These are phyloP conservation scores for Pinctada fucata DNA, from an alignment of 2,888 invertebrate genomes.

Conservation along the genomic window DNA sequence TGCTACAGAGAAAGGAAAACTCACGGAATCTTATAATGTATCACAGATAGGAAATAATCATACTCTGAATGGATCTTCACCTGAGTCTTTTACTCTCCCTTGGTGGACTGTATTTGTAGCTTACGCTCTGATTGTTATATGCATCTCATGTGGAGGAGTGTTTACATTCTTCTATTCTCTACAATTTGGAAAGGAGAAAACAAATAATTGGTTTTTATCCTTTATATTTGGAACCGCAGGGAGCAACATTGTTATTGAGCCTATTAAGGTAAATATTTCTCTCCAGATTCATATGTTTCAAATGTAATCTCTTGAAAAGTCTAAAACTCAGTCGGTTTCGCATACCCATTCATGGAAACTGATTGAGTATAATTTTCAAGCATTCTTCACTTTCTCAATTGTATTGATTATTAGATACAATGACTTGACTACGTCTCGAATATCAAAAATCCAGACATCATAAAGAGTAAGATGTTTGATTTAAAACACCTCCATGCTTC, in stretches of 20 bases:
- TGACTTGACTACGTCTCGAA: too few species aligned
- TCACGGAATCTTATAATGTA: background rate
- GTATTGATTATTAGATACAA: too few species aligned
- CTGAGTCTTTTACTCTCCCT: slow-evolving; percentile 37
- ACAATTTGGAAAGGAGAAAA: slow-evolving; percentile 69
- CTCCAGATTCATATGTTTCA: too few species aligned
- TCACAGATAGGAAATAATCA: background rate
- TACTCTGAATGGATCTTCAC: background rate
- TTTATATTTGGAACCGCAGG: slow-evolving; percentile 36
- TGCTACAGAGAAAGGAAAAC: background rate
- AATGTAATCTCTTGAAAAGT: too few species aligned
- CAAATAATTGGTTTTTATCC: slow-evolving; percentile 69
- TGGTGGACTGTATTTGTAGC: slow-evolving; percentile 66
- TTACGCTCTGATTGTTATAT: slow-evolving; percentile 69
- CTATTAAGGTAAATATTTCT: slow-evolving; percentile 34
- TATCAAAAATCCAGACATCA: too few species aligned
- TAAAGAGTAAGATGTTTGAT: too few species aligned
- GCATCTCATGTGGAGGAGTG: slow-evolving; percentile 66
- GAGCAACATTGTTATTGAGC: slow-evolving; percentile 40
- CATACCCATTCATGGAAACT: too few species aligned
- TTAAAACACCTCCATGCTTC: too few species aligned
- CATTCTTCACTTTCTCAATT: too few species aligned
- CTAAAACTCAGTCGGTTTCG: too few species aligned
- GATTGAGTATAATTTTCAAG: too few species aligned
- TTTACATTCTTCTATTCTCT: slow-evolving; percentile 74